Evolutionary conservation across 2,797 vertebrate genomes (phyloP).

Genomic region (Poecilia picta): DNA sequence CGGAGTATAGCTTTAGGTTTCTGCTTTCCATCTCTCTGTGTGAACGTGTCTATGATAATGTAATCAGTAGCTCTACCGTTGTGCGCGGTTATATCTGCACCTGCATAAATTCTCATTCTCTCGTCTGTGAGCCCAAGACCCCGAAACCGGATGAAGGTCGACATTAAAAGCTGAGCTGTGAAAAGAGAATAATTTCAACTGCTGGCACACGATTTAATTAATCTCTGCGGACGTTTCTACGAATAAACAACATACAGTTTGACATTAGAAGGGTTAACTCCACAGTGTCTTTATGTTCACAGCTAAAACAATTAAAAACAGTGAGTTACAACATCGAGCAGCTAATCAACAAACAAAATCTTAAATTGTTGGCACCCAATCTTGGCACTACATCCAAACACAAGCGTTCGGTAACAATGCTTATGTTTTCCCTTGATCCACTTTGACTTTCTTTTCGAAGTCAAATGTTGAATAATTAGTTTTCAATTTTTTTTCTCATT

Average conservation of each 20-base stretch:
- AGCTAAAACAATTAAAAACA: background rate
- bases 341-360: background rate
- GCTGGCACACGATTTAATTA: constrained; percentile 14
- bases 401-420: background rate
- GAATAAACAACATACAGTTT: background rate
- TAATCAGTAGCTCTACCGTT: constrained; percentile 50
- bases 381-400: background rate
- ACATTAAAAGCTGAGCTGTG: constrained; percentile 41
- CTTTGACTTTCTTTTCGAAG: background rate
- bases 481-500: background rate
- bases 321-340: background rate
- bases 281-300: background rate
- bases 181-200: constrained; percentile 23
- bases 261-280: background rate
- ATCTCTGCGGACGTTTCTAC: background rate
- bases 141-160: constrained; percentile 40
- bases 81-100: constrained; percentile 47
- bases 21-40: constrained; percentile 29
- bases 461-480: background rate
- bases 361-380: background rate
- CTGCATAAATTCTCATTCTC: constrained; percentile 42
- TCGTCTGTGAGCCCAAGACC: constrained; percentile 31
- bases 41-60: constrained; percentile 44
- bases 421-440: background rate
- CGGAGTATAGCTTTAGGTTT: constrained; percentile 66